Evolutionary conservation across 2,113 vertebrate genomes (phyloP).

Genomic region (Dipodomys ordii): DNA sequence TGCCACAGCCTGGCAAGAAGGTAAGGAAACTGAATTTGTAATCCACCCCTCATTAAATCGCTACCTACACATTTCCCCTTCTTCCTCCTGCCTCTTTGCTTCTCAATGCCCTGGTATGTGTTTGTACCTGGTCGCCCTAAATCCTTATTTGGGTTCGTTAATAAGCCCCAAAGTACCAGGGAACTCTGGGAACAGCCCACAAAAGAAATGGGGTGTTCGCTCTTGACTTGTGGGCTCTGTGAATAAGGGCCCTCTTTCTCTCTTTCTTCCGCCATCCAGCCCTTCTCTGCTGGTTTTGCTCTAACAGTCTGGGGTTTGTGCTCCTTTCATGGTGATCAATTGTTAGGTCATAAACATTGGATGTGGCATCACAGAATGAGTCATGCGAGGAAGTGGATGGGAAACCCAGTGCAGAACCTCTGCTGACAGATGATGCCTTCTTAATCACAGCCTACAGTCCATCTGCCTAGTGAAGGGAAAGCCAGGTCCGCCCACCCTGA

Average conservation of each 20-base stretch:
- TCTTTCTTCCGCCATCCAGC: neutral
- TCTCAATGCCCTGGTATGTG: conserved; percentile 12
- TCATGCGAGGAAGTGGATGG: conserved; percentile 72
- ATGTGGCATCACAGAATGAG: conserved; percentile 76
- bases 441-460: conserved; percentile 50
- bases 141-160: conserved; percentile 58
- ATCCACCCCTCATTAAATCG: conserved; percentile 61
- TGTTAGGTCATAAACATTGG: conserved; percentile 80
- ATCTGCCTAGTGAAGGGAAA: conserved; percentile 20
- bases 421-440: conserved; percentile 70
- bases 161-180: neutral
- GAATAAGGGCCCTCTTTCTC: conserved; percentile 63
- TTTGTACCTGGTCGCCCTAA: conserved; percentile 59
- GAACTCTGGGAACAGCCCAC: neutral
- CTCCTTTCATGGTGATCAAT: conserved; percentile 77
- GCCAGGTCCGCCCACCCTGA: neutral
- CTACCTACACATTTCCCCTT: conserved; percentile 64
- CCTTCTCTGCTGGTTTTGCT: conserved; percentile 48
- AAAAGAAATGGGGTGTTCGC: conserved; percentile 18
- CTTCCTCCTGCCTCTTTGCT: conserved; percentile 3
- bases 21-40: conserved; percentile 62
- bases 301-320: conserved; percentile 65
- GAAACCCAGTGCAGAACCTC: conserved; percentile 59
- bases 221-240: conserved; percentile 52
- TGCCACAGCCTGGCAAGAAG: conserved; percentile 59